Percentiles rank a stretch among this genome's conserved stretches.
phyloP scores from a whole-genome alignment of 1,140 invertebrate species.

The Diprion similis region DNA sequence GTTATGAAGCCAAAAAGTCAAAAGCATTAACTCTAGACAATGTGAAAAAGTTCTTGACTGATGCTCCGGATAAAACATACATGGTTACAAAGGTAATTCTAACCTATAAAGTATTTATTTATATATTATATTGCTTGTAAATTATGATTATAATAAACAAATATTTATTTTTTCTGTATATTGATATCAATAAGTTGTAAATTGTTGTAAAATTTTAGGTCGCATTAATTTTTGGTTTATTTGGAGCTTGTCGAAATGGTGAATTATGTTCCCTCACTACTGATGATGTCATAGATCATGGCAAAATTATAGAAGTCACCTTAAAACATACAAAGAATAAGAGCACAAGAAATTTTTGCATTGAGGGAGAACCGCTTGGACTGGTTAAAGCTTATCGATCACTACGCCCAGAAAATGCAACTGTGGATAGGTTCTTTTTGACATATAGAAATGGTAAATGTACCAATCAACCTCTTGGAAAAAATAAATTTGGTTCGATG shows the following conservation, averaged over 20 bases:
- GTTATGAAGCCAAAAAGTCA: neutral
- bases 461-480: slow-evolving; percentile 28
- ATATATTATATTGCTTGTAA: too few species aligned
- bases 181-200: neutral
- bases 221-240: slow-evolving; percentile 35
- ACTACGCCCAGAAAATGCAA: slow-evolving; percentile 25
- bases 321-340: too few species aligned
- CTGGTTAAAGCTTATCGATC: too few species aligned
- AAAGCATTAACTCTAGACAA: slow-evolving; percentile 18
- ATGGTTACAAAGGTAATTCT: slow-evolving; percentile 24
- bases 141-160: neutral
- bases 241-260: slow-evolving; percentile 32
- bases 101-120: slow-evolving; percentile 5
- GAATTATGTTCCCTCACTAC: slow-evolving; percentile 32
- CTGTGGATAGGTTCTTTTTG: slow-evolving; percentile 19
- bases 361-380: too few species aligned
- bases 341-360: too few species aligned
- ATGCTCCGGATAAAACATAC: slow-evolving; percentile 25
- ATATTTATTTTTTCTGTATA: neutral
- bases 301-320: neutral
- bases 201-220: slow-evolving; percentile 12
- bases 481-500: slow-evolving; percentile 29
- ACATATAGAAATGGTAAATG: slow-evolving; percentile 28
- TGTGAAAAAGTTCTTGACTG: slow-evolving; percentile 25
- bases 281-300: slow-evolving; percentile 34